Base-by-base conservation (phyloP, 2,888 invertebrate genomes). In the Physocephala rufipes region DNA sequence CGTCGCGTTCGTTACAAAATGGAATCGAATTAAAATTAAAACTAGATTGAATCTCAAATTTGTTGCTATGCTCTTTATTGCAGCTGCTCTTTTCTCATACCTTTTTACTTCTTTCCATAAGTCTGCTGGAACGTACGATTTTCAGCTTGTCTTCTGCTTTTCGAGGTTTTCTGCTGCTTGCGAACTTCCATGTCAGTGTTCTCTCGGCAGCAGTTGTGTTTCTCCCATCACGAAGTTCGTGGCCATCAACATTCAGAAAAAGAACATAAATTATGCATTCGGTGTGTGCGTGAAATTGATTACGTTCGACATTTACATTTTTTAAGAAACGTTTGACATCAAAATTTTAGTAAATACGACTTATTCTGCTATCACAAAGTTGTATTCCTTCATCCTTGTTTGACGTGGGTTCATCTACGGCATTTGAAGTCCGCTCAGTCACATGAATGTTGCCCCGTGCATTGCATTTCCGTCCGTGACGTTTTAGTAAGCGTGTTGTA, bases 141-240 rank as follows among this genome's bases (percentile, higher is more conserved):
- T 16, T 49, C 51, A 28, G 26, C 47, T 36, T 15, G 21, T 21
- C 43, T 43, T 47, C 49, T 36, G 45, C n/a, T n/a, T n/a, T n/a
- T n/a, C n/a, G n/a, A n/a, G n/a, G n/a, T n/a, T 43, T 45, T 26
- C 15, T 24, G 53, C n/a, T 53, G 43, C 30, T n/a, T 69, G 62
- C 58, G 19, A 71, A 71, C 66, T 66, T 67, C 66, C 71, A 71
- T 61, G 71, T 67, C 59, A 66, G 21, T 36, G 53, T 15, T 53
- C 55, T 28, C 66, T n/a, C n/a, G n/a, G n/a, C n/a, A n/a, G 66
- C 71, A 65, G 66, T 71, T 53, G 59, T 61, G 67, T 71, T 55
- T 62, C 62, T 67, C 67, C 67, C 67, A 55, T 67, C 53, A 53
- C 67, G 47, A 45, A 30, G 67, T 55, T 45, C 24, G 49, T 43